A percentile compares a stretch with the other conserved stretches of the same genome.
Conservation (phyloP, 2,113 vertebrate species). For the Nothobranchius furzeri region DNA sequence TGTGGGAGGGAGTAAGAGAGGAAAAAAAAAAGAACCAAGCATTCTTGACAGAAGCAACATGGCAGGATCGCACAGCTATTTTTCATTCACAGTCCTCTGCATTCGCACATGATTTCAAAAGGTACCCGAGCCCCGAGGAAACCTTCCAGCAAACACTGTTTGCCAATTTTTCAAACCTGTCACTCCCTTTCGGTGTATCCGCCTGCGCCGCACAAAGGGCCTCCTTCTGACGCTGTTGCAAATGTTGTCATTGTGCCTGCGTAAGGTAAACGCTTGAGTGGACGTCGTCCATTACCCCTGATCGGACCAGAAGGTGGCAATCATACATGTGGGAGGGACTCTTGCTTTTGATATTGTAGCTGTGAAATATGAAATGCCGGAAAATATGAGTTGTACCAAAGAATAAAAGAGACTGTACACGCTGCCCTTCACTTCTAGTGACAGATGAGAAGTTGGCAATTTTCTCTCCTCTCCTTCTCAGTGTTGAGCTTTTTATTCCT, state of each 20-base stretch:
- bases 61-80: constrained; percentile 69
- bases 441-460: constrained; percentile 11
- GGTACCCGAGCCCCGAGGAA: constrained; percentile 67
- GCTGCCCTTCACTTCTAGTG: constrained; percentile 3
- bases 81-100: constrained; percentile 72
- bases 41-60: constrained; percentile 64
- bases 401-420: not conserved
- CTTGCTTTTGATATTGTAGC: not conserved
- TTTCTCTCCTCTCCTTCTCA: constrained; percentile 4
- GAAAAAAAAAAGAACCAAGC: constrained; percentile 21
- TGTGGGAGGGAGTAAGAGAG: constrained; percentile 17
- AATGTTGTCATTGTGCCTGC: constrained; percentile 54
- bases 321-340: not conserved
- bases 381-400: not conserved
- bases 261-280: constrained; percentile 57
- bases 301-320: constrained; percentile 19
- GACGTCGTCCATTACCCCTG: constrained; percentile 3
- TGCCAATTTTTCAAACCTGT: constrained; percentile 75
- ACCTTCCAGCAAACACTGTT: constrained; percentile 68
- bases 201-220: constrained; percentile 59
- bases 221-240: constrained; percentile 45
- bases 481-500: constrained; percentile 19
- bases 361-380: not conserved
- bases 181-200: constrained; percentile 71
- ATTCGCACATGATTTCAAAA: constrained; percentile 66